Evolutionary conservation across 2,113 vertebrate genomes (phyloP).

Genomic region (Ameiurus melas): DNA sequence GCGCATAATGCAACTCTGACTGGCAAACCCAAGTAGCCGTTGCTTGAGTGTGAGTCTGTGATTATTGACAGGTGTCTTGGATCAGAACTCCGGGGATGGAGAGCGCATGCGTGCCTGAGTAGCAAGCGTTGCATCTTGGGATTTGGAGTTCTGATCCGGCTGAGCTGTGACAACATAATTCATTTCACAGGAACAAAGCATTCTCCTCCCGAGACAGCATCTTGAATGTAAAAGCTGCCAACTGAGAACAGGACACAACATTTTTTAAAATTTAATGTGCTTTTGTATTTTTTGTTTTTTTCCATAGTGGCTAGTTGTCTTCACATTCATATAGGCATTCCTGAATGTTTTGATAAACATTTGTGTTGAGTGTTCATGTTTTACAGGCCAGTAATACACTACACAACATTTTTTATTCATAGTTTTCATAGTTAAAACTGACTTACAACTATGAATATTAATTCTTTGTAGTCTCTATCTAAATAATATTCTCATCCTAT

Average conservation of each 20-base stretch:
- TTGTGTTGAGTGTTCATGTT: not conserved
- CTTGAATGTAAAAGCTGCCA: not conserved
- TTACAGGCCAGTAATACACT: not conserved
- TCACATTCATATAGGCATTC: not conserved
- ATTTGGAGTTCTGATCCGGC: too few relatives aligned
- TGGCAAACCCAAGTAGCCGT: too few relatives aligned
- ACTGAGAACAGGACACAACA: not conserved
- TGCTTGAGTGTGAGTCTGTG: too few relatives aligned
- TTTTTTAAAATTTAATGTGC: not conserved
- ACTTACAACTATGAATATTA: not conserved
- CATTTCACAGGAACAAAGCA: not conserved
- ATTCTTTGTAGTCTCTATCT: not conserved
- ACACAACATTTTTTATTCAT: not conserved
- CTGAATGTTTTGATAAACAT: not conserved
- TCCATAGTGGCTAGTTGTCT: too few relatives aligned
- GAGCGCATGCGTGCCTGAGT: too few relatives aligned
- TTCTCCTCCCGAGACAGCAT: not conserved
- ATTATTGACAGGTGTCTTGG: too few relatives aligned
- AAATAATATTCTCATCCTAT: not conserved
- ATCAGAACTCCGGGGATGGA: too few relatives aligned
- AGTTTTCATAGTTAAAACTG: not conserved
- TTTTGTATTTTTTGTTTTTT: not conserved
- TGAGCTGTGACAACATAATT: constrained; percentile 10
- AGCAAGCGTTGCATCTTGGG: too few relatives aligned
- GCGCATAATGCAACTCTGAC: too few relatives aligned